Conservation (phyloP, 2,113 vertebrate species). For the Zingel zingel region DNA sequence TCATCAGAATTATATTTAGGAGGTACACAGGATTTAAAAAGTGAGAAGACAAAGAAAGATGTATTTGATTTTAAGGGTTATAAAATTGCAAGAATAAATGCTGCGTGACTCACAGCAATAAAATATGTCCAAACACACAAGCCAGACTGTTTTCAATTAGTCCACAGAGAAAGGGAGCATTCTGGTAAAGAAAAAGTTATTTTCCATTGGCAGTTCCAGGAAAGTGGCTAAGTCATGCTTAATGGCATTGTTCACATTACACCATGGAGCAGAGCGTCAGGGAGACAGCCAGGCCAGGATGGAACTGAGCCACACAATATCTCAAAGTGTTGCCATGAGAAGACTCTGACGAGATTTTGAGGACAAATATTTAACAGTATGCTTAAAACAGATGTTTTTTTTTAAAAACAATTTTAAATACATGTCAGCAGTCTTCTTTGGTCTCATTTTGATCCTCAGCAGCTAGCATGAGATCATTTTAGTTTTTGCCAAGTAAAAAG, state of each 20-base stretch:
- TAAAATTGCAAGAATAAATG: conserved; percentile 46
- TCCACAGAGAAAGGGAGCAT: conserved; percentile 59
- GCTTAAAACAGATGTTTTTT: conserved; percentile 36
- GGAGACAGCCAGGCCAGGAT: conserved; percentile 38
- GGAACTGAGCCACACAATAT: conserved; percentile 44
- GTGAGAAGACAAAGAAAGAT: conserved; percentile 8
- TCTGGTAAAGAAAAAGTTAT: conserved; percentile 75
- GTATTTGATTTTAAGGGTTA: conserved; percentile 42
- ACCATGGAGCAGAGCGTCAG: conserved; percentile 52
- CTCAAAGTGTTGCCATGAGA: conserved; percentile 39
- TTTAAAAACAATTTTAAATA: conserved; percentile 19
- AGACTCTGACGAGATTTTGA: conserved; percentile 29
- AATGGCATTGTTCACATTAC: conserved; percentile 75
- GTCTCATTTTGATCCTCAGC: conserved; percentile 20
- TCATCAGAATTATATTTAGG: neutral
- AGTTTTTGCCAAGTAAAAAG: conserved; percentile 5
- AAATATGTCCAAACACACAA: conserved; percentile 62
- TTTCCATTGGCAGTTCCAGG: conserved; percentile 77
- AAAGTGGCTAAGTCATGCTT: conserved; percentile 75
- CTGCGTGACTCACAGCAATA: conserved; percentile 62
- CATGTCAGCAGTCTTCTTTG: neutral
- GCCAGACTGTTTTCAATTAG: conserved; percentile 79
- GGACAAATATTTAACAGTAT: conserved; percentile 37
- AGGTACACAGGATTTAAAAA: neutral
- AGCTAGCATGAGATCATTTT: conserved; percentile 1